Base-by-base conservation (phyloP, 2,797 vertebrate species). In the Pteropus rufus region DNA sequence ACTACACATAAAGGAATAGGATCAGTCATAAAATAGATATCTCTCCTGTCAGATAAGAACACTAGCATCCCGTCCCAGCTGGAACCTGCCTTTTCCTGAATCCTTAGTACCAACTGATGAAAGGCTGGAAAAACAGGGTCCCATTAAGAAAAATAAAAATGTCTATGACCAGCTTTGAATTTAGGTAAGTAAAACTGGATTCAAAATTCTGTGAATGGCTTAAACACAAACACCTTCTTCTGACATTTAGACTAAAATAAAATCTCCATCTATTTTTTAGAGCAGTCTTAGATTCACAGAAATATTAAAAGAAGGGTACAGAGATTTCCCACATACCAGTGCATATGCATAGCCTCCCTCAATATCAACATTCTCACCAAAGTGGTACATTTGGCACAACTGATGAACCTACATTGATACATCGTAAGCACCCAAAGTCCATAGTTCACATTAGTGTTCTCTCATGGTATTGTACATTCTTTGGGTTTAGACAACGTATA, bases 41-140 rank as follows among this genome's bases (percentile, higher is more conserved):
- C 29, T 83, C 65, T 83, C 49, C 65, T 81, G 52, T 92, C 79
- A 90, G 93, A 93, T 92, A 93, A 97, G 64, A 26, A n/a, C 49
- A 58, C 60, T 34, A 29, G 70, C 14, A 9, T 81, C 67, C 44
- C 72, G 56, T 7, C 83, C 76, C 64, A 29, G 7, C 86, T 72
- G 84, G 31, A 84, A 81, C 21, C 24, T 64, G 67, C 34, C 62
- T 91, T 83, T 73, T 92, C 46, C 70, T 86, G 56, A 89, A 67
- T 29, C 10, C 54, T 54, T 16, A 26, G 41, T 64, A 49, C 62
- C 19, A 34, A 52, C 18, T 70, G 82, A 62, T 24, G 34, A 79
- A 65, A 67, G 41, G 34, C 44, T 29, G 21, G 18, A 23, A 86
- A 93, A 58, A 49, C 34, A 39, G 16, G 18, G 8, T 31, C 73